Evolutionary conservation across 2,888 invertebrate species (phyloP).

Genomic region (Dorcus parallelipipedus): DNA sequence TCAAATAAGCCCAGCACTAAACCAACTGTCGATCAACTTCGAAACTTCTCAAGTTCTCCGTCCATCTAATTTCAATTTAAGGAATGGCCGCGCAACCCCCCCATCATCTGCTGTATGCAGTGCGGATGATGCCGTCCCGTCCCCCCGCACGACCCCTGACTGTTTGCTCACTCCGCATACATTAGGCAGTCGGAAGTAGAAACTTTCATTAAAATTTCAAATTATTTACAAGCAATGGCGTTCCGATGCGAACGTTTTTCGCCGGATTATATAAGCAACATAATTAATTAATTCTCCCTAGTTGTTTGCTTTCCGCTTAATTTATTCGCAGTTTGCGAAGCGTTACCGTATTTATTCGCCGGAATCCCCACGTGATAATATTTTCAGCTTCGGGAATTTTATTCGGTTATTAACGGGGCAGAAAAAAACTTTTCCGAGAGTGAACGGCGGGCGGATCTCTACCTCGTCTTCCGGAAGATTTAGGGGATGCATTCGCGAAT

Average conservation of each 20-base stretch:
- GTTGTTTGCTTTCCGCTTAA: too few species aligned
- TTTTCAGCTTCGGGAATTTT: too few species aligned
- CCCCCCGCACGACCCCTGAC: neutral
- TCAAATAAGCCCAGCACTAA: conserved; percentile 8
- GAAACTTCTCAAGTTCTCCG: conserved; percentile 26
- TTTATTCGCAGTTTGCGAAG: too few species aligned
- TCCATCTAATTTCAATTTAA: conserved; percentile 38
- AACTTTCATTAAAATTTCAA: too few species aligned
- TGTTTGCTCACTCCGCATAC: too few species aligned
- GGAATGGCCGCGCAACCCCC: conserved; percentile 32
- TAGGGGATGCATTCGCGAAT: conserved; percentile 6
- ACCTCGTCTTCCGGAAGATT: neutral
- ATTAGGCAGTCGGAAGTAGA: too few species aligned
- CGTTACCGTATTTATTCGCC: too few species aligned
- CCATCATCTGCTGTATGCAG: neutral
- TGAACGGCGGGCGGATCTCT: neutral
- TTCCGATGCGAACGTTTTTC: too few species aligned
- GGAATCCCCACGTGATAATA: too few species aligned
- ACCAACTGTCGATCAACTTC: conserved; percentile 35
- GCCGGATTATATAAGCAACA: too few species aligned
- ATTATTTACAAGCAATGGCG: too few species aligned
- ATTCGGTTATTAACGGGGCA: neutral
- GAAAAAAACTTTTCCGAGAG: conserved; percentile 1
- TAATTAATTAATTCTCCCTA: too few species aligned
- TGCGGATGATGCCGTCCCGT: neutral